These are phyloP conservation scores for Tridacna crocea DNA, from an alignment of 2,888 invertebrate genomes.

Conservation along the genomic window DNA sequence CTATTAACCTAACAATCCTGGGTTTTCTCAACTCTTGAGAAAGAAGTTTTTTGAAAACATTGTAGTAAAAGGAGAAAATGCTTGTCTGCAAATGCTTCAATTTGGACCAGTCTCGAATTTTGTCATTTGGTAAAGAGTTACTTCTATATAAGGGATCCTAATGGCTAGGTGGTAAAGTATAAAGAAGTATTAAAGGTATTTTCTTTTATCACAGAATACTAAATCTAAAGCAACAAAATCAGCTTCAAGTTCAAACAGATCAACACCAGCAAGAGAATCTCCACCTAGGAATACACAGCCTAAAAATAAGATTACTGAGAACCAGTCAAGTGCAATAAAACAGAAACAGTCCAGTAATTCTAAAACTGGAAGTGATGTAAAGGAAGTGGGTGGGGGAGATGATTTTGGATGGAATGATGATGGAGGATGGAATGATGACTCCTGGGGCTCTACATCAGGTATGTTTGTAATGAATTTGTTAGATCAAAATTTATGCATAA, in stretches of 20 bases:
- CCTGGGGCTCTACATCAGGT: constrained; percentile 62
- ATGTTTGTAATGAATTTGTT: not conserved
- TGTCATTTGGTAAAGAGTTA: too few species aligned
- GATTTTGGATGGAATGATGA: constrained; percentile 74
- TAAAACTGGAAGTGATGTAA: not conserved
- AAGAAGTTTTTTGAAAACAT: too few species aligned
- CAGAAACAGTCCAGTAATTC: constrained; percentile 23
- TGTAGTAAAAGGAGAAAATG: too few species aligned
- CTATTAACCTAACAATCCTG: too few species aligned
- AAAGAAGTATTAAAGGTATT: too few species aligned
- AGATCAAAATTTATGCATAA: not conserved
- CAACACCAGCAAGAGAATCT: constrained; percentile 46
- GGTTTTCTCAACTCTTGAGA: too few species aligned
- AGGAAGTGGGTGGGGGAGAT: constrained; percentile 60
- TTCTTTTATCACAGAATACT: too few species aligned
- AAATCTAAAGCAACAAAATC: constrained; percentile 19
- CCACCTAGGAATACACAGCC: constrained; percentile 30
- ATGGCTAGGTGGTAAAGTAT: too few species aligned
- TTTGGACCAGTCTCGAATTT: too few species aligned
- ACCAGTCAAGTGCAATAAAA: constrained; percentile 21
- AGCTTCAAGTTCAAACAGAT: constrained; percentile 35
- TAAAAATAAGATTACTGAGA: constrained; percentile 12
- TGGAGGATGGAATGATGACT: constrained; percentile 59
- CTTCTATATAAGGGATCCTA: too few species aligned
- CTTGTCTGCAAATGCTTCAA: too few species aligned